phyloP scores from a whole-genome alignment of 2,888 invertebrate species.

The Eupithecia exiguata region DNA sequence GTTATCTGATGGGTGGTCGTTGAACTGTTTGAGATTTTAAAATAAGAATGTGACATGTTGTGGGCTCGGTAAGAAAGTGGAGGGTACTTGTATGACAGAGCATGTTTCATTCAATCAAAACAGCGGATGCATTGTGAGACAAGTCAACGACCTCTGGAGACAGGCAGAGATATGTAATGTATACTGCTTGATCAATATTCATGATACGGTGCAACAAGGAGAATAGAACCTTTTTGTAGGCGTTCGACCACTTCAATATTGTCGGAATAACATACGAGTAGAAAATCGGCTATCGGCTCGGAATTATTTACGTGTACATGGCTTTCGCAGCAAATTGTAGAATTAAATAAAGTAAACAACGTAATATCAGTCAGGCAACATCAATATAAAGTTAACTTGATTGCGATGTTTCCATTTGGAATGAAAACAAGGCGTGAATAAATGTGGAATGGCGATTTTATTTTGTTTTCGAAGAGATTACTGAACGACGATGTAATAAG shows the following conservation, averaged over 20 bases:
- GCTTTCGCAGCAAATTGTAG: slow-evolving; percentile 4
- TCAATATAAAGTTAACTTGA: slow-evolving; percentile 33
- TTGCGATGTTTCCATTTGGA: slow-evolving; percentile 15
- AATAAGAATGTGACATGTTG: slow-evolving; percentile 52
- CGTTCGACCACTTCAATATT: slow-evolving; percentile 29
- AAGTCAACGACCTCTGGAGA: slow-evolving; percentile 57
- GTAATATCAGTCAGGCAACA: slow-evolving; percentile 33
- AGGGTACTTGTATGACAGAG: slow-evolving; percentile 47
- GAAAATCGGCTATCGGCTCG: background rate
- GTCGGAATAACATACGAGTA: background rate
- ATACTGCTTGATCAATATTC: slow-evolving; percentile 57
- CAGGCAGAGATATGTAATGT: slow-evolving; percentile 50
- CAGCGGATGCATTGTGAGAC: slow-evolving; percentile 60
- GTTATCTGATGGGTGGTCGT: slow-evolving; percentile 57
- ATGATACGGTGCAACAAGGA: slow-evolving; percentile 53
- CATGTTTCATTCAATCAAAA: slow-evolving; percentile 73
- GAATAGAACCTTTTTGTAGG: slow-evolving; percentile 35
- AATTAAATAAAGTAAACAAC: slow-evolving; percentile 40
- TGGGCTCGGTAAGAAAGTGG: slow-evolving; percentile 33
- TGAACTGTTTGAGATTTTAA: slow-evolving; percentile 55
- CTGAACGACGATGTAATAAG: background rate
- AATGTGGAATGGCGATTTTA: slow-evolving; percentile 7
- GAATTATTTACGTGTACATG: background rate
- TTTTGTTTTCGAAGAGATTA: slow-evolving; percentile 12
- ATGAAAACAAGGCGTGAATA: slow-evolving; percentile 15